Conservation (phyloP, 1,140 invertebrate genomes). For the Diploscapter pachys region DNA sequence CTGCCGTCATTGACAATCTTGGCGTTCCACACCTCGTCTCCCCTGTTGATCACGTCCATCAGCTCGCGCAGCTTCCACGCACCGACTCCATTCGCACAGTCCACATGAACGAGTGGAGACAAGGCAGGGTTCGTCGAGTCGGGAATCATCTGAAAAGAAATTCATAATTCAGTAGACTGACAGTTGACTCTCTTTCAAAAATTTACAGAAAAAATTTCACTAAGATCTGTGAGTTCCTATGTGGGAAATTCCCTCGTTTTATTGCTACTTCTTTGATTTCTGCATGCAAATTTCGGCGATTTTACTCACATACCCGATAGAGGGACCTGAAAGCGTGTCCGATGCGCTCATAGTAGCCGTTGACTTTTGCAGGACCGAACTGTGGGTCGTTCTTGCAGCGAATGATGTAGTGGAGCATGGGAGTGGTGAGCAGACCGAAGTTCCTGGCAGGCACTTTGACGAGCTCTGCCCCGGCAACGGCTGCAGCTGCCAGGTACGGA, state of each 20-base stretch:
- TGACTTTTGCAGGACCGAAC: slow-evolving; percentile 63
- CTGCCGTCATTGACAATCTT: slow-evolving; percentile 30
- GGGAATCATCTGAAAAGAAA: background rate
- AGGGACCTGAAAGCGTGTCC: slow-evolving; percentile 69
- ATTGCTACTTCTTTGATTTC: too few species aligned
- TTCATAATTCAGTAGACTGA: background rate
- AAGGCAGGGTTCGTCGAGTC: background rate
- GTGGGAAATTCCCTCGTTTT: too few species aligned
- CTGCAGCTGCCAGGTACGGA: slow-evolving; percentile 24
- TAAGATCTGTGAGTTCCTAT: background rate
- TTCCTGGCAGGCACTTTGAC: slow-evolving; percentile 17
- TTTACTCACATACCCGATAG: too few species aligned
- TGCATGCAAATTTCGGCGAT: too few species aligned
- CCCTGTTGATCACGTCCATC: background rate
- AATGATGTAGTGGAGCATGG: slow-evolving; percentile 86
- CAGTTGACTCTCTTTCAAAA: too few species aligned
- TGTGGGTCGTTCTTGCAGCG: slow-evolving; percentile 69
- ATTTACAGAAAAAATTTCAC: too few species aligned
- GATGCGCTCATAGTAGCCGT: slow-evolving; percentile 82
- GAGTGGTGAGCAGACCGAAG: slow-evolving; percentile 76
- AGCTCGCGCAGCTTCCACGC: slow-evolving; percentile 43
- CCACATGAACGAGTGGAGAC: slow-evolving; percentile 29
- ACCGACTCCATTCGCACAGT: slow-evolving; percentile 58
- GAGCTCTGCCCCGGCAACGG: slow-evolving; percentile 24
- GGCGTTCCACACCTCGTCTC: background rate